Evolutionary conservation across 2,888 invertebrate genomes (phyloP).

Genomic region (Dryobotodes eremita): DNA sequence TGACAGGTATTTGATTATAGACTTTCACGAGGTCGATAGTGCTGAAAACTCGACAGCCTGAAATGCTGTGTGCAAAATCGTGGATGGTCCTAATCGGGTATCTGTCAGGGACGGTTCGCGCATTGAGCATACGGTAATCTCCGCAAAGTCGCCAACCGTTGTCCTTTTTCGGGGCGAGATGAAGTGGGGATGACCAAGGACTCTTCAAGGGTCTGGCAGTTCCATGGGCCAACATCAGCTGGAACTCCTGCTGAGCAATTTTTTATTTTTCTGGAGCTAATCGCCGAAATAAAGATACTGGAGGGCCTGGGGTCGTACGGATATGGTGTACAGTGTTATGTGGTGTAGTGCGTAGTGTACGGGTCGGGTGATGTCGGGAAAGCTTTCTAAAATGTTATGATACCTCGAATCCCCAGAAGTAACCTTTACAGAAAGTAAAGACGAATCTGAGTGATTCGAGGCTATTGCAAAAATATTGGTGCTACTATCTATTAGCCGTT

Average conservation of each 20-base stretch:
- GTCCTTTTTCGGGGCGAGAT: background rate
- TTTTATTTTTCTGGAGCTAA: background rate
- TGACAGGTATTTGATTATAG: too few species aligned
- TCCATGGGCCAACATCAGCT: background rate
- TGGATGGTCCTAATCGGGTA: too few species aligned
- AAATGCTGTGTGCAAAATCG: background rate
- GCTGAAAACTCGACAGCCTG: background rate
- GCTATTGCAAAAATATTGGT: too few species aligned
- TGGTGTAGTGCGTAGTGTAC: background rate
- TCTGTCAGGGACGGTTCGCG: too few species aligned
- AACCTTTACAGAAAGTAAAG: too few species aligned
- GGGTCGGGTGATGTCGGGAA: background rate
- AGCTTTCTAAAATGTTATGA: background rate
- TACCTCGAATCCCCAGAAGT: too few species aligned
- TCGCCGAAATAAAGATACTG: too few species aligned
- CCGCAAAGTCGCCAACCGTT: too few species aligned
- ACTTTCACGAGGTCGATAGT: too few species aligned
- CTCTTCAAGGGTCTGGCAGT: background rate
- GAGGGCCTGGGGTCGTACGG: background rate
- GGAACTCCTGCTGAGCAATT: background rate
- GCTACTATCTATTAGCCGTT: too few species aligned
- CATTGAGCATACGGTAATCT: background rate
- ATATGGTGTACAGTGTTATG: too few species aligned
- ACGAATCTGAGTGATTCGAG: too few species aligned
- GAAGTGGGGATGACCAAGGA: background rate